Evolutionary conservation across 1,140 invertebrate species (phyloP), one percentile per base, ranked within the genome.

Genomic region (Drosophila grimshawi): DNA sequence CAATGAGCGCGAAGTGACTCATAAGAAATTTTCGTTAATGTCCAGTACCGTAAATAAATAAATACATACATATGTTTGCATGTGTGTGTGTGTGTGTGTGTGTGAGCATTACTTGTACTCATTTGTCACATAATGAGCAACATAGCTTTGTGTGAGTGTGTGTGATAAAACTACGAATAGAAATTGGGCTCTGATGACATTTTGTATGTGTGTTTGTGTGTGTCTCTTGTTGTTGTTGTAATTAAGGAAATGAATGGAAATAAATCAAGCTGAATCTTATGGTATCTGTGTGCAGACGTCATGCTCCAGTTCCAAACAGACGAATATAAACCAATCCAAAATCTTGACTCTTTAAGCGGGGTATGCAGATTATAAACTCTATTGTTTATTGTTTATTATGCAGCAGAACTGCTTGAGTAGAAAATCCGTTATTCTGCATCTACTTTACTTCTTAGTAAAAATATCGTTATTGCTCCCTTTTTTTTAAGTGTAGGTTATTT

Each of bases 1-100:
- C 67, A 49, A 56, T 35, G 55, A 59, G 45, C 56, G 45, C 35
- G 19, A 56, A 69, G 51, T 75, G 72, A 75, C 32, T 70, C 66
- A 75, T 64, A 46, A 70, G 45, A 70, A 64, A 57, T 59, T 59
- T 59, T 64, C 11, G 53, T 62, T 63, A 56, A 62, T 56, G 27
- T n/a, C 29, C 10, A 66, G 37, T 66, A 65, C 52, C 53, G 49
- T 48, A 35, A 8, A 62, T 62, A 49, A 30, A 27, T n/a, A 49
- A 0, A 49, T 39, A 7, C 27, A 72, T 5, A 41, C 5, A 41
- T 56, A 48, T 11, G 0, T 5, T 8, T 60, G 32, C 5, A 4
- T 51, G 8, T 19, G 19, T 37, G 35, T 29, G 11, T 5, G 19
- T 35, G 19, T 56, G 11, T 41, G 27, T 30, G 4, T 62, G 49